Evolutionary conservation across 2,888 invertebrate species (phyloP), one percentile per base, ranked within the genome.

Genomic region (Metacarcinus magister): DNA sequence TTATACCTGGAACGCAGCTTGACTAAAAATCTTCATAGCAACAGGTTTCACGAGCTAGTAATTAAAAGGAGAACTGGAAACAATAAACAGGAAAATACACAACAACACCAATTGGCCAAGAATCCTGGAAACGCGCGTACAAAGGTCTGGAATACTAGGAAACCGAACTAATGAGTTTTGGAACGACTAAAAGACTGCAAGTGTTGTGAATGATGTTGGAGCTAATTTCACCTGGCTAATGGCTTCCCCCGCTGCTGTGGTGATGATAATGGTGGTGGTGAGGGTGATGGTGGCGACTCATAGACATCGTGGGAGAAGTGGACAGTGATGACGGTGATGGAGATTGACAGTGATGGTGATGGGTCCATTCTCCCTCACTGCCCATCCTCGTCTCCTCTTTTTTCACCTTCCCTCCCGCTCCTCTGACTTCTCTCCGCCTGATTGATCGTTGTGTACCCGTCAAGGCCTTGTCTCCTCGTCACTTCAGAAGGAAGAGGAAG

Each of bases 371-470:
- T 67, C 67, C 67, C 19, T 67, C 67, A 23, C 67, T 67, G 67
- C 67, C 67, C n/a, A 67, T 67, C 67, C 23, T 67, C 67, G 23
- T 67, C 23, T n/a, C n/a, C 67, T n/a, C 54, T n/a, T n/a, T 67
- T n/a, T n/a, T 23, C 67, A 1, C 67, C 67, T 67, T n/a, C 67
- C 67, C 5, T 67, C 67, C n/a, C 19, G 5, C 67, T 19, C 67
- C n/a, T 67, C 67, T 67, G 67, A 67, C 67, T 67, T 67, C 67
- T 67, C 67, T 19, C 67, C 16, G 5, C 67, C 67, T 67, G 67
- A 67, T 67, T 67, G 67, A 67, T 67, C 67, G 67, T n/a, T 67
- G 67, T 67, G 67, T 67, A n/a, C 67, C 67, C 67, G 67, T 67
- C 67, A 67, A 67, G 67, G 67, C n/a, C 67, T 67, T 67, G 67